Conservation (phyloP, 1,140 invertebrate genomes). For the Pogonus chalceus region DNA sequence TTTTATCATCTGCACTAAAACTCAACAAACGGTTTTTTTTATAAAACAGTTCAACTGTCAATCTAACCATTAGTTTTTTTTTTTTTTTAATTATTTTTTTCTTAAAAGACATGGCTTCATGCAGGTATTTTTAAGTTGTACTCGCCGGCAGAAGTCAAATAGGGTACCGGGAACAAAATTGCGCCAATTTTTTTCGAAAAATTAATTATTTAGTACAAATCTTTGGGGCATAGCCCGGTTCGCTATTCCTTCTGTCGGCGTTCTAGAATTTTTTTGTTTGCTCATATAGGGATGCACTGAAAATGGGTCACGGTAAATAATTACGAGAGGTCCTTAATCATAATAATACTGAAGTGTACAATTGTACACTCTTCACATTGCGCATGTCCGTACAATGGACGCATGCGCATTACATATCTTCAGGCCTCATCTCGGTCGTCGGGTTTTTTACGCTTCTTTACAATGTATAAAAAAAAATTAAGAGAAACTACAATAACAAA, state of each 20-base stretch:
- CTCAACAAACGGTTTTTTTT: not conserved
- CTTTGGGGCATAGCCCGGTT: not conserved
- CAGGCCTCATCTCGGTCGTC: not conserved
- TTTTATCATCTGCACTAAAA: conserved; percentile 7
- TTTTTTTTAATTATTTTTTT: no score
- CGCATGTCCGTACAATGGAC: not conserved
- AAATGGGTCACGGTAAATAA: not conserved
- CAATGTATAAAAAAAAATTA: not conserved
- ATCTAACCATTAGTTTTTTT: not conserved
- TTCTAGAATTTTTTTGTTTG: not conserved
- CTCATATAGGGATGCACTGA: not conserved
- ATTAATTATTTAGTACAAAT: no score
- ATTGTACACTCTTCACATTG: not conserved
- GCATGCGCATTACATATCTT: not conserved
- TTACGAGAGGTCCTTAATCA: not conserved
- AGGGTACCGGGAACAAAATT: no score
- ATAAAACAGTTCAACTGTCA: not conserved
- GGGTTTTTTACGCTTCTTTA: no score
- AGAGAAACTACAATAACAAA: not conserved
- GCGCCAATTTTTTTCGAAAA: no score
- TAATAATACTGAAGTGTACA: conserved; percentile 2
- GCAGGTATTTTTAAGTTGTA: conserved; percentile 1
- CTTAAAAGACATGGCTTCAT: not conserved
- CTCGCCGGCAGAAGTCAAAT: not conserved
- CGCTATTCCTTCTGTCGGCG: not conserved